Evolutionary conservation across 2,797 vertebrate genomes (phyloP).

Genomic region (Lutjanus argentimaculatus): DNA sequence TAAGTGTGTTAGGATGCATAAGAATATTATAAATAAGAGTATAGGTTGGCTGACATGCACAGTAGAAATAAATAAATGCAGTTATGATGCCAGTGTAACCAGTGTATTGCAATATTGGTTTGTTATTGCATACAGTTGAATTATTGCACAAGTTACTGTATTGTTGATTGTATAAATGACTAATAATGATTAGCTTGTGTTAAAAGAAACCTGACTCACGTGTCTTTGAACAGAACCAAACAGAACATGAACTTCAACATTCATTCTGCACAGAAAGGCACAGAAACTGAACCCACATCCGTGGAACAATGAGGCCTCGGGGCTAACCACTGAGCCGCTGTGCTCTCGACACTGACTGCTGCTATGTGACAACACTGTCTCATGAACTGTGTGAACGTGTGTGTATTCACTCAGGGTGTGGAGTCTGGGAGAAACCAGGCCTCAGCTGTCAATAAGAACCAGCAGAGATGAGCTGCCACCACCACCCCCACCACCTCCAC

Average conservation of each 20-base stretch:
- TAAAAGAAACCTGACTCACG: background rate
- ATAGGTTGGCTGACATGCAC: too few species aligned
- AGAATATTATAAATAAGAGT: too few species aligned
- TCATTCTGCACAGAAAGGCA: too few species aligned
- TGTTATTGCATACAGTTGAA: too few species aligned
- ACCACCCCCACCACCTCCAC: slow-evolving; percentile 19
- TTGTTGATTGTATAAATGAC: too few species aligned
- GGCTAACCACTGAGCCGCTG: slow-evolving; percentile 8
- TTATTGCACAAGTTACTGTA: too few species aligned
- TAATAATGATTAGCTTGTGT: too few species aligned
- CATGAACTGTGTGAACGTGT: background rate
- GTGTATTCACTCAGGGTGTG: slow-evolving; percentile 78
- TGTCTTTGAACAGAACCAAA: background rate
- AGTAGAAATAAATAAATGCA: too few species aligned
- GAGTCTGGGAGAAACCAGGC: slow-evolving; percentile 79
- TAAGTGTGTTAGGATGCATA: too few species aligned
- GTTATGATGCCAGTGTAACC: too few species aligned
- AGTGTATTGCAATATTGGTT: too few species aligned
- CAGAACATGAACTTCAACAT: background rate
- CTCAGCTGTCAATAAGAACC: slow-evolving; percentile 76
- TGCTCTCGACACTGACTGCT: background rate
- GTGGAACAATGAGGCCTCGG: background rate
- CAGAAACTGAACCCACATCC: background rate
- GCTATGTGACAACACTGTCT: background rate
- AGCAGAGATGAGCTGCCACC: slow-evolving; percentile 67